A percentile compares a stretch with the other conserved stretches of the same genome.
phyloP scores from a whole-genome alignment of 2,888 invertebrate species.

The Alviniconcha strummeri region DNA sequence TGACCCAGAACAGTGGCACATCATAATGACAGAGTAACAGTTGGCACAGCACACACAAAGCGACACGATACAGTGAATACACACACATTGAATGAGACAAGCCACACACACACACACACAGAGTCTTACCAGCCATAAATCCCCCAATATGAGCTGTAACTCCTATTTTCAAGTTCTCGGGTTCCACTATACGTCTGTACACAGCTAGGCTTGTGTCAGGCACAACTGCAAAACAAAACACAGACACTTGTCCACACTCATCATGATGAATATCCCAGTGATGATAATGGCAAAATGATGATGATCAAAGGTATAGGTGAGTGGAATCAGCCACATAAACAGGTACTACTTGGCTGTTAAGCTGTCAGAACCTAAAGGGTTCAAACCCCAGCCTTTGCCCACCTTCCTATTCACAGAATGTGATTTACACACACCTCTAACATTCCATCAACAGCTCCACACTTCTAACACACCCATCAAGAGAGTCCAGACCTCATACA shows the following conservation, averaged over 20 bases:
- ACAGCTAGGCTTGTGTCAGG: slow-evolving; percentile 93
- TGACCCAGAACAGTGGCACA: too few relatives aligned
- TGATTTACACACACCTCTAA: too few relatives aligned
- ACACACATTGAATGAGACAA: not conserved
- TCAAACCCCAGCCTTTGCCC: too few relatives aligned
- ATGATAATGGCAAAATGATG: too few relatives aligned
- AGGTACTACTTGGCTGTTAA: too few relatives aligned
- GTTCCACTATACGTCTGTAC: slow-evolving; percentile 86
- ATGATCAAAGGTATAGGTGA: too few relatives aligned
- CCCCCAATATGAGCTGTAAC: slow-evolving; percentile 96
- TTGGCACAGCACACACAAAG: not conserved
- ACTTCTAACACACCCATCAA: too few relatives aligned
- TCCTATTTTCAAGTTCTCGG: slow-evolving; percentile 85
- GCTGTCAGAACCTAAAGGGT: too few relatives aligned
- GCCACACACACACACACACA: not conserved
- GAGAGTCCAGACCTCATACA: too few relatives aligned
- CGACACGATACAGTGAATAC: not conserved
- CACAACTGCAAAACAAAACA: slow-evolving; percentile 73
- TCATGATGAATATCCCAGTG: not conserved
- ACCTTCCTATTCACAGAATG: too few relatives aligned
- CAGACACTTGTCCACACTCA: not conserved
- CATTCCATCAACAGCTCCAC: too few relatives aligned
- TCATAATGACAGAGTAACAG: not conserved
- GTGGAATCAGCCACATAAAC: too few relatives aligned
- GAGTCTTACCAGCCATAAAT: slow-evolving; percentile 84